These are phyloP conservation scores for Elephas maximus DNA, from an alignment of 2,113 vertebrate genomes.

Conservation along the genomic window DNA sequence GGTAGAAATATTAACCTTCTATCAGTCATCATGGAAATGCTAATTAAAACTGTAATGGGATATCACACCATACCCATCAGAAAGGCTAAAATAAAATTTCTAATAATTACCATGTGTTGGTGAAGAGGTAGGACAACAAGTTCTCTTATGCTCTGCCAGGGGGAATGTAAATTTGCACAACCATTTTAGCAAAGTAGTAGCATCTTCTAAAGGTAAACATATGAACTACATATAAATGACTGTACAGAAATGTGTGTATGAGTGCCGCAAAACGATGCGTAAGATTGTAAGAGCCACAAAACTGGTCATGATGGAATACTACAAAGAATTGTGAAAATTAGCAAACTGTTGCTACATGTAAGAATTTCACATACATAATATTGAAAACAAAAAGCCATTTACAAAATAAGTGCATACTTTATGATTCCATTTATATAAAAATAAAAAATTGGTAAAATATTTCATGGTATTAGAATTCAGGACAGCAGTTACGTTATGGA, in stretches of 20 bases:
- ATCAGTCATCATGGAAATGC: neutral
- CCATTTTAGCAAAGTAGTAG: neutral
- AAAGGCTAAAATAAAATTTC: conserved; percentile 18
- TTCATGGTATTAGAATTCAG: neutral
- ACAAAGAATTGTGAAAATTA: neutral
- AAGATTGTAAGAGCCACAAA: neutral
- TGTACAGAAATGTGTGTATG: neutral
- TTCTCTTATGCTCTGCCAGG: neutral
- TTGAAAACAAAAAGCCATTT: neutral
- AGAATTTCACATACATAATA: neutral
- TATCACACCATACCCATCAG: neutral
- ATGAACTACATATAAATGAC: neutral
- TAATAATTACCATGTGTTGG: neutral
- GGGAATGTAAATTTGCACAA: neutral
- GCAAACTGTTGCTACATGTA: neutral
- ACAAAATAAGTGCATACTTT: neutral
- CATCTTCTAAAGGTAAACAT: neutral
- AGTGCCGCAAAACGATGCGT: neutral
- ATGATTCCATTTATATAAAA: neutral
- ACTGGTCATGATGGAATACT: neutral
- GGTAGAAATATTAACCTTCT: neutral
- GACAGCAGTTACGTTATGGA: neutral
- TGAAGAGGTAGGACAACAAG: neutral
- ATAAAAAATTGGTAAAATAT: neutral
- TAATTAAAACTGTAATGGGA: conserved; percentile 5